Evolutionary conservation across 2,888 invertebrate species (phyloP).

Genomic region (Ferdinandea cuprea): DNA sequence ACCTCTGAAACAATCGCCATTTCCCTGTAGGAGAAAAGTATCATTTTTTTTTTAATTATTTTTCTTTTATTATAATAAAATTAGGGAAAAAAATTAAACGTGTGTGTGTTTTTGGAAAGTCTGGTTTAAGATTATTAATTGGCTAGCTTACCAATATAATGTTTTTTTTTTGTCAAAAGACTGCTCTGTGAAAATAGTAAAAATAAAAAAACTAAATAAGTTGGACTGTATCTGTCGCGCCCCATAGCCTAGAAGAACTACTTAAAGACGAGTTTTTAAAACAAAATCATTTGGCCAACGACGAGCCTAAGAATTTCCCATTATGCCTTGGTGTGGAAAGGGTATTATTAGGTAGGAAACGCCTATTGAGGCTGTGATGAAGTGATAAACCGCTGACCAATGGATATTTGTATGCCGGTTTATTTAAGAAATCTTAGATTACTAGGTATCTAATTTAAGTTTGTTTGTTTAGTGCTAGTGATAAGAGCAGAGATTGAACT

Average conservation of each 20-base stretch:
- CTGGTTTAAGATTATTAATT: constrained; percentile 4
- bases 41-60: not conserved
- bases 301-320: not conserved
- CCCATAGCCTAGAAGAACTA: not conserved
- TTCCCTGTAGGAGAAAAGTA: constrained; percentile 65
- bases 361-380: not conserved
- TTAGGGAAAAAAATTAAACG: not conserved
- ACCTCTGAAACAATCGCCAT: constrained; percentile 65
- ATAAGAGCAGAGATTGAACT: no score
- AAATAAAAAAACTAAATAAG: not conserved
- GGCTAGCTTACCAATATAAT: not conserved
- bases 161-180: not conserved
- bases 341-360: not conserved
- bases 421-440: not conserved
- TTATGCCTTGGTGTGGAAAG: not conserved
- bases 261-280: not conserved
- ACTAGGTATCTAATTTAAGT: not conserved
- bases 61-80: constrained; percentile 1
- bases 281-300: constrained; percentile 1
- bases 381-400: not conserved
- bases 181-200: constrained; percentile 19
- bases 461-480: not conserved
- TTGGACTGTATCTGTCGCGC: constrained; percentile 37
- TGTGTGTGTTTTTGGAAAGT: constrained; percentile 3
- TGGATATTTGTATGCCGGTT: constrained; percentile 10